Percentiles rank a stretch among this genome's conserved stretches.
Conservation (phyloP, 2,113 vertebrate genomes). For the Brachyistius frenatus region DNA sequence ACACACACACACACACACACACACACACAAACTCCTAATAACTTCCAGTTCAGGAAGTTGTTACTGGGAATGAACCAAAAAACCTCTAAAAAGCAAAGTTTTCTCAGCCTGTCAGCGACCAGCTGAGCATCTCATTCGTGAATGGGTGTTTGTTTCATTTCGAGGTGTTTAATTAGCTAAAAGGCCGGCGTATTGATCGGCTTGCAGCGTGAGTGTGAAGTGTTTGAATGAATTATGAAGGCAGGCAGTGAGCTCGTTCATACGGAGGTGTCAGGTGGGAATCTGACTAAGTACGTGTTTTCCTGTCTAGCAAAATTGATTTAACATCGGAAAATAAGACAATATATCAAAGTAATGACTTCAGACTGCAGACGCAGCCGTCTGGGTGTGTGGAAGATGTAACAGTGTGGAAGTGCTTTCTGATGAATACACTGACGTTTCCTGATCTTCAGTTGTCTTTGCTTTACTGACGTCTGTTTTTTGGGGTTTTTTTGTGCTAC, state of each 20-base stretch:
- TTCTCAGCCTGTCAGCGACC: neutral
- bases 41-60: slow-evolving; percentile 12
- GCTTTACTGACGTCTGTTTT: too few relatives aligned
- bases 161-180: slow-evolving; percentile 52
- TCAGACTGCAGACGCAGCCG: neutral
- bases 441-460: too few relatives aligned
- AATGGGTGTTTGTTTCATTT: neutral
- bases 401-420: neutral
- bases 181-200: slow-evolving; percentile 54
- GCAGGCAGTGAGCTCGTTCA: slow-evolving; percentile 21
- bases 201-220: slow-evolving; percentile 19
- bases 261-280: slow-evolving; percentile 46
- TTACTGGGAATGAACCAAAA: slow-evolving; percentile 33
- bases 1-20: slow-evolving; percentile 23
- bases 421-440: too few relatives aligned
- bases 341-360: slow-evolving; percentile 40
- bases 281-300: slow-evolving; percentile 42
- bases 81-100: slow-evolving; percentile 2
- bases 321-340: slow-evolving; percentile 4
- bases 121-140: neutral
- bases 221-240: slow-evolving; percentile 25
- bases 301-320: slow-evolving; percentile 35
- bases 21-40: slow-evolving; percentile 22
- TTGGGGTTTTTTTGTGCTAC: too few relatives aligned
- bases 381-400: neutral